Evolutionary conservation across 2,888 invertebrate genomes (phyloP), one percentile per base, ranked within the genome.

Genomic region (Tenthredo notha): DNA sequence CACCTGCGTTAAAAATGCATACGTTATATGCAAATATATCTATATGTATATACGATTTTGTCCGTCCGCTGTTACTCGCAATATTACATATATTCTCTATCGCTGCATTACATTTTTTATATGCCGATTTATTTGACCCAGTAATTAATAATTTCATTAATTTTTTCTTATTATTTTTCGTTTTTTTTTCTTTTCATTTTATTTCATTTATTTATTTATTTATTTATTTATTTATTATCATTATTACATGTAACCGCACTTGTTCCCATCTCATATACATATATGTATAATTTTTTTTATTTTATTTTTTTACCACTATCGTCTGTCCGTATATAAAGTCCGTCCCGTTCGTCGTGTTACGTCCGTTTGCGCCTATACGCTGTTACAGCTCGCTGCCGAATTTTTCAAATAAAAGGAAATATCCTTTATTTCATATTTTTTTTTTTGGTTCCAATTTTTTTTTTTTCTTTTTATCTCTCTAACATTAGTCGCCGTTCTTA

Each of bases 101-200:
- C 37, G 33, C 61, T 78, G 37, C 58, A 40, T 61, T 50, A 50
- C 18, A 72, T 37, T 72, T 72, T 72, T 72, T 72, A 72, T 40
- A 72, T 72, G 70, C 70, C 70, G 40, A 37, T 72, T 72, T 72
- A 43, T 43, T 72, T 84, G 72, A 50, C 72, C 70, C 72, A 29
- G 29, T 25, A 88, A 89, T 88, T 91, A 91, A 91, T 90, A n/a
- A n/a, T 92, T 91, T 91, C 15, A 33, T 4, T 70, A 29, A 70
- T 70, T 25, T 37, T 29, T 67, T 33, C 37, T 37, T 2, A 33
- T 43, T n/a, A 70, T 70, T n/a, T 10, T n/a, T 72, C n/a, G 33
- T 43, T 40, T 40, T 43, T 40, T 40, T 40, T 15, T 72, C 86
- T 84, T 85, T 83, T 87, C 80, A 87, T 85, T 85, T 61, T 3